Base-by-base conservation (phyloP, 2,113 vertebrate genomes). In the Eupsittula cactorum region DNA sequence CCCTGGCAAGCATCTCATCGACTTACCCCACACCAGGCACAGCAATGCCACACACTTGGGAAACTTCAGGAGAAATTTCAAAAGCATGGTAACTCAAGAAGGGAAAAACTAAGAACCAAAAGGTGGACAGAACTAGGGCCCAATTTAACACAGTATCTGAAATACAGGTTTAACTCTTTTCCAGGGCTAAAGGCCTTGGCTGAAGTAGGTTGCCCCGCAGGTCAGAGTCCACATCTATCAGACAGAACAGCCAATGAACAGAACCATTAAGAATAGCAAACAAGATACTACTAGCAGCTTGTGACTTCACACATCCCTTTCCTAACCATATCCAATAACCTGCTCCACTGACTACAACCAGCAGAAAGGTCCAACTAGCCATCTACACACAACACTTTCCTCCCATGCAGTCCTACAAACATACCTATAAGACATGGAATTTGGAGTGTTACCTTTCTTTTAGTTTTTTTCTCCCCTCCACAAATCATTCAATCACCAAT, bases 191-290 rank as follows among this genome's bases (percentile, higher is more conserved):
- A 52, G 15, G 15, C 62, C 42, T 8, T 31, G 25, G 62, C 55
- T 53, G 57, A 42, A 67, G 47, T 16, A 37, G 33, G 44, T 27
- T 44, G 71, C 49, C 44, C 55, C 29, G 53, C 1, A 10, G 59
- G 19, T 19, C 19, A 47, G 10, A 33, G n/a, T n/a, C 53, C 62
- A 31, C 0, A 0, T 33, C 53, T 42, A 46, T 27, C 55, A 53
- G 10, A 25, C 3, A 59, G 6, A 13, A 18, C 0, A 3, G 33
- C 29, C 33, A 33, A 69, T 1, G 7, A 64, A 29, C 37, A 75
- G 37, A 87, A 70, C 37, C 47, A 16, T 55, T 29, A 35, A 46
- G 53, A 79, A 42, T 5, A 70, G 21, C 33, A 70, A 73, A 57
- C 11, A 19, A 53, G 19, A 41, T 11, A 28, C 11, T 29, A 13